These are phyloP conservation scores for Megaustenia siamemsis DNA, from an alignment of 2,888 invertebrate genomes.

Conservation along the genomic window DNA sequence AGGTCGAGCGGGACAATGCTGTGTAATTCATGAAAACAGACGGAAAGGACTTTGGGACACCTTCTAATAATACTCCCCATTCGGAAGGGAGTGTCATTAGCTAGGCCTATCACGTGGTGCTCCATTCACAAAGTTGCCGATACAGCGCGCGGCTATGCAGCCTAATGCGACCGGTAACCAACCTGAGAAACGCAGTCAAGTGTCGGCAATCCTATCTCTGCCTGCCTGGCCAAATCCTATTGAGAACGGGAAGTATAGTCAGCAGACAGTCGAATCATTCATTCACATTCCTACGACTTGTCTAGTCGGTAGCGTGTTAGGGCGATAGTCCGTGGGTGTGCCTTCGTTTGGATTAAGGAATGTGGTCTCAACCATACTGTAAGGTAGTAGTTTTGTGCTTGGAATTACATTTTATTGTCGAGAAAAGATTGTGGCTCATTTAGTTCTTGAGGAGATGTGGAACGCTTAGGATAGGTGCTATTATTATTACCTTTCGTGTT, in stretches of 20 bases:
- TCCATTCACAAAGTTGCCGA: slow-evolving; percentile 25
- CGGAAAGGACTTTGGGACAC: background rate
- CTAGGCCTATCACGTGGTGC: slow-evolving; percentile 6
- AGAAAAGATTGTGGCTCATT: too few relatives aligned
- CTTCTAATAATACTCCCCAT: background rate
- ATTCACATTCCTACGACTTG: slow-evolving; percentile 3
- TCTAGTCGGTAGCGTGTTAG: background rate
- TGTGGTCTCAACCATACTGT: background rate
- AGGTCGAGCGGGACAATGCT: too few relatives aligned
- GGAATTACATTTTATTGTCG: too few relatives aligned
- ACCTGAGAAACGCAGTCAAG: too few relatives aligned
- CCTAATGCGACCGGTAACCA: background rate
- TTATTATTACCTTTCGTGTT: too few relatives aligned
- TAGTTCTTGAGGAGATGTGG: too few relatives aligned
- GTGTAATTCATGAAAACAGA: background rate
- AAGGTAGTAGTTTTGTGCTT: too few relatives aligned
- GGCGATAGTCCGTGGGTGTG: background rate
- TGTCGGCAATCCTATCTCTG: too few relatives aligned
- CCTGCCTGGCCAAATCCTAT: background rate
- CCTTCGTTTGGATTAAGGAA: background rate
- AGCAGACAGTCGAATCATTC: background rate
- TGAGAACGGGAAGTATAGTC: background rate
- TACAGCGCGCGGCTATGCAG: background rate
- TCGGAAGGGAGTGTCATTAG: slow-evolving; percentile 6
- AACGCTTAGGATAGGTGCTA: too few relatives aligned